Base-by-base conservation (phyloP, 2,888 invertebrate genomes). In the Ctena decussata region DNA sequence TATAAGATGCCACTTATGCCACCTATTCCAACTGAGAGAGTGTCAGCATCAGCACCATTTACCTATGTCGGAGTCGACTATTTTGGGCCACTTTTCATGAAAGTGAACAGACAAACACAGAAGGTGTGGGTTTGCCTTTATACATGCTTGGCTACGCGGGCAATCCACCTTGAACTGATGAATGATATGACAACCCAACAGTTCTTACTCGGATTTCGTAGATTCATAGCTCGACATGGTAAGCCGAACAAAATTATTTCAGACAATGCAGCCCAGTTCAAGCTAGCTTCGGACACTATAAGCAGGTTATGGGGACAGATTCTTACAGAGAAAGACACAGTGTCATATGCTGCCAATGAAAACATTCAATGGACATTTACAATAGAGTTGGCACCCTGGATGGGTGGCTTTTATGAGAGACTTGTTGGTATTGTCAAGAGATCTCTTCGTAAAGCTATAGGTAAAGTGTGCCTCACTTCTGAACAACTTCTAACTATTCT, bases 371-470 rank as follows among this genome's bases (percentile, higher is more conserved):
- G n/a, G n/a, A n/a, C n/a, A n/a, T n/a, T n/a, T n/a, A n/a, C n/a
- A n/a, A n/a, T n/a, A n/a, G n/a, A n/a, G n/a, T n/a, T n/a, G n/a
- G n/a, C 84, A 39, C 84, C 77, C 21, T 87, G 82, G 78, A 82
- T 80, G 72, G 85, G 79, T 27, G 85, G 82, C 0, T 85, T 76
- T 35, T 82, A 85, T 44, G 85, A 82, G 69, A 65, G 85, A 41
- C 74, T 82, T 35, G 75, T 85, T 11, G 77, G 82, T 27, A 30
- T 82, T 18, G 80, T 80, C 1, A 85, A 85, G 57, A 27, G 85
- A n/a, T 65, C 71, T n/a, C 57, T 85, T 30, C n/a, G 76, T 60
- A 85, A 85, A 57, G 21, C 72, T 2, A 77, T 82, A n/a, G 82
- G 80, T 57, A 53, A 72, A 73, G 37, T 60, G 27, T 44, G 77